These are phyloP conservation scores for Catostylus mosaicus DNA, from an alignment of 30 jellyfish, hydroid and myxozoan species.

Conservation along the genomic window DNA sequence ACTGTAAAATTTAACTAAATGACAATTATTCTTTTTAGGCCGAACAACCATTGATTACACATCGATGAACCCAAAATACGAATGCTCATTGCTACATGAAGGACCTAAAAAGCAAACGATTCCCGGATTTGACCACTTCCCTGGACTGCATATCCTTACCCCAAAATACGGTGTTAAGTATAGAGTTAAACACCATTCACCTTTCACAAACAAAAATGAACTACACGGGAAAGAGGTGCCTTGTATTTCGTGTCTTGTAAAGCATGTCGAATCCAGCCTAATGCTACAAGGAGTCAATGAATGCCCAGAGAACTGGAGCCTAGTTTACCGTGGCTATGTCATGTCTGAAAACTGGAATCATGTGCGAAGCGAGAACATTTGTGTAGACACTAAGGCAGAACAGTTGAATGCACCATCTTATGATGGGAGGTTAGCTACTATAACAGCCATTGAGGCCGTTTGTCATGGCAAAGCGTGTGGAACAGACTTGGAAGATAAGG, in stretches of 20 bases:
- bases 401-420: constrained; percentile 39
- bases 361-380: constrained; percentile 67
- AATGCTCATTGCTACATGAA: constrained; percentile 55
- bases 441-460: constrained; percentile 63
- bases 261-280: constrained; percentile 47
- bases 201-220: constrained; percentile 37
- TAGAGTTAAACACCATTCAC: constrained; percentile 68
- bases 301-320: constrained; percentile 78
- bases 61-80: constrained; percentile 30
- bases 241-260: constrained; percentile 54
- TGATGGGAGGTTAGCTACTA: constrained; percentile 51
- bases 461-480: constrained; percentile 88
- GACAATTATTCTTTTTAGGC: constrained; percentile 45
- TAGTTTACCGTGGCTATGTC: constrained; percentile 68
- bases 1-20: too few relatives aligned
- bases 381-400: constrained; percentile 79
- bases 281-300: constrained; percentile 45
- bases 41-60: constrained; percentile 64
- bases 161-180: constrained; percentile 60
- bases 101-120: constrained; percentile 32
- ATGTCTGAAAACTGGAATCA: constrained; percentile 90
- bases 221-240: constrained; percentile 74
- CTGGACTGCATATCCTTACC: constrained; percentile 33
- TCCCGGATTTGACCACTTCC: constrained; percentile 55
- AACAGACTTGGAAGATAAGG: constrained; percentile 46